Evolutionary conservation across 2,888 invertebrate genomes (phyloP), one percentile per base, ranked within the genome.

Genomic region (Leucophora obtusa): DNA sequence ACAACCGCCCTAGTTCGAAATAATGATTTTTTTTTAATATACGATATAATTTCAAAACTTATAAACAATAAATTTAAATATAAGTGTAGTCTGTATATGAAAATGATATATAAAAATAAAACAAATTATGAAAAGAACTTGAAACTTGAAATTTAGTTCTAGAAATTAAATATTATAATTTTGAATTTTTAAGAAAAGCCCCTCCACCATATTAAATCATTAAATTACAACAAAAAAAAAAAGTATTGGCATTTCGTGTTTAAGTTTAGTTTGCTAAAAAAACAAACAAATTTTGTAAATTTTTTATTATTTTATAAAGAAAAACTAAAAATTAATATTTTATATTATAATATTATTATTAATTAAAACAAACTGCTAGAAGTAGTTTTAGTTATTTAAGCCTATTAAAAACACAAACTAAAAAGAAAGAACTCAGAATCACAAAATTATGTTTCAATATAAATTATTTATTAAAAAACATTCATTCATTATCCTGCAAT

Each of bases 21-120:
- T 33, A 59, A 35, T 51, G 28, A 58, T n/a, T 24, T 14, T 14
- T 24, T 24, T 54, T 54, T 21, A 24, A 70, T 15, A 66, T 70
- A 74, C 66, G n/a, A 69, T 69, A n/a, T n/a, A n/a, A n/a, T n/a
- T n/a, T 76, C 56, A 68, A 7, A 47, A 47, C 38, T 56, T 51
- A 65, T 43, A 60, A 70, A 51, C 10, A 47, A 60, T 14, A 17
- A 24, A 47, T 33, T 33, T 11, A 59, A 28, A 15, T 33, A 17
- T 76, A 81, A 73, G 73, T 5, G 81, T 81, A 81, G 81, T 81
- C 74, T 81, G 66, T 77, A 77, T 81, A 81, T 73, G 81, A 77
- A 73, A 65, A 38, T 54, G 51, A 69, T 11, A 63, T 14, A 51
- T 21, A 62, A n/a, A 54, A 54, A 54, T 18, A 62, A 72, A 50